Percentiles rank a stretch among this genome's conserved stretches.
Evolutionary conservation across 2,797 vertebrate species (phyloP).

Genomic region (Gouania willdenowi): DNA sequence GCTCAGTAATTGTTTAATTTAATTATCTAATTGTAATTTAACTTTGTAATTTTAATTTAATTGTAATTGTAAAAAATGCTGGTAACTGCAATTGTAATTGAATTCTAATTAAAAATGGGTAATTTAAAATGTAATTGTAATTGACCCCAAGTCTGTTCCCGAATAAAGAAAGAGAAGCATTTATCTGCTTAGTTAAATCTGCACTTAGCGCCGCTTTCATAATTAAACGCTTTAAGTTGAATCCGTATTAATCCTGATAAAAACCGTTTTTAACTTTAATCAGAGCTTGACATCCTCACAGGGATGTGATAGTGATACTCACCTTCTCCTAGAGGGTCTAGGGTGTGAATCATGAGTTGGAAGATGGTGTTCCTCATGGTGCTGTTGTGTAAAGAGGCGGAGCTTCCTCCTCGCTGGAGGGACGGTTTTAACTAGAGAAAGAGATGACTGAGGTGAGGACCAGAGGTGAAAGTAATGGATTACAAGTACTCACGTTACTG

Average conservation of each 20-base stretch:
- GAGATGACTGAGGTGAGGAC: conserved; percentile 38
- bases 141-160: too few species aligned
- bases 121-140: too few species aligned
- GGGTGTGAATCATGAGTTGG: conserved; percentile 92
- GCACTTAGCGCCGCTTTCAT: conserved; percentile 72
- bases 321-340: conserved; percentile 91
- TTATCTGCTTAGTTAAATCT: conserved; percentile 88
- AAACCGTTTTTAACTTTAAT: too few species aligned
- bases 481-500: not conserved
- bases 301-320: conserved; percentile 70
- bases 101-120: too few species aligned
- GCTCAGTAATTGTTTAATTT: too few species aligned
- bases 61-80: too few species aligned
- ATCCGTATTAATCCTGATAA: too few species aligned
- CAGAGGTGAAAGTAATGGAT: conserved; percentile 5
- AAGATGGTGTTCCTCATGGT: conserved; percentile 91
- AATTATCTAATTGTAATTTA: too few species aligned
- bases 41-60: not conserved
- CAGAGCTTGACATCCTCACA: too few species aligned
- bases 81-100: too few species aligned
- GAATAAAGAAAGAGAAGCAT: conserved; percentile 57
- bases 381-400: conserved; percentile 92
- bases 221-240: too few species aligned
- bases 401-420: conserved; percentile 87
- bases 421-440: conserved; percentile 75